Evolutionary conservation across 1,140 invertebrate species (phyloP).

Genomic region (Augochlora pura): DNA sequence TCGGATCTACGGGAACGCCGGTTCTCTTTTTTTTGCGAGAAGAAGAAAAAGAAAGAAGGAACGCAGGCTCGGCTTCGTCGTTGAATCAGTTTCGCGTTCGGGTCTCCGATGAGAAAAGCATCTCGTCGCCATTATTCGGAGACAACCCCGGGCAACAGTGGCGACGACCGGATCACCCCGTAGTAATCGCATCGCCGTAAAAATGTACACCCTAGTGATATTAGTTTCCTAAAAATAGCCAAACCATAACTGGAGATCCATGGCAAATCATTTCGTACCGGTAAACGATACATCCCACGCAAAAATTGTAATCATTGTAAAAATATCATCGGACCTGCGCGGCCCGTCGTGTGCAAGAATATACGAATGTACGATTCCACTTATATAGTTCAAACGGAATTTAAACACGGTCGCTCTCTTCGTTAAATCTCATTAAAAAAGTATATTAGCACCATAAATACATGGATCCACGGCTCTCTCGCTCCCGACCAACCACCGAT

Average conservation of each 20-base stretch:
- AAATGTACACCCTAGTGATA: slow-evolving; percentile 64
- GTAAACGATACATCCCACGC: slow-evolving; percentile 29
- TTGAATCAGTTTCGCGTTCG: not conserved
- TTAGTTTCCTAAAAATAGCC: slow-evolving; percentile 56
- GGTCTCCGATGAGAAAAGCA: not conserved
- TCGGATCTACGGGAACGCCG: not conserved
- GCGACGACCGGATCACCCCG: not conserved
- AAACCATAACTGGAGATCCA: slow-evolving; percentile 46
- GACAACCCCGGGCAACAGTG: not conserved
- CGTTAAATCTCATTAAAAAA: slow-evolving; percentile 36
- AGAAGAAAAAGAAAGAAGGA: not conserved
- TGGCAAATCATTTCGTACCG: slow-evolving; percentile 59
- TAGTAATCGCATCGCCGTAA: slow-evolving; percentile 46
- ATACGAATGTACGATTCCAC: slow-evolving; percentile 14
- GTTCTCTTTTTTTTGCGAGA: too few species aligned
- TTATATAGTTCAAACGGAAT: slow-evolving; percentile 31
- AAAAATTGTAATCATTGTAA: slow-evolving; percentile 33
- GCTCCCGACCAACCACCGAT: not conserved
- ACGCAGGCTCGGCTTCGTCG: not conserved
- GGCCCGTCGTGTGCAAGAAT: slow-evolving; percentile 22
- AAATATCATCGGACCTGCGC: slow-evolving; percentile 28
- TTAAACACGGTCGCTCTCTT: slow-evolving; percentile 26
- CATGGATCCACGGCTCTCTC: not conserved
- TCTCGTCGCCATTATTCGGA: not conserved
- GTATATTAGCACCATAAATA: slow-evolving; percentile 41